phyloP scores from a whole-genome alignment of 2,113 vertebrate genomes.

The Cygnus atratus region DNA sequence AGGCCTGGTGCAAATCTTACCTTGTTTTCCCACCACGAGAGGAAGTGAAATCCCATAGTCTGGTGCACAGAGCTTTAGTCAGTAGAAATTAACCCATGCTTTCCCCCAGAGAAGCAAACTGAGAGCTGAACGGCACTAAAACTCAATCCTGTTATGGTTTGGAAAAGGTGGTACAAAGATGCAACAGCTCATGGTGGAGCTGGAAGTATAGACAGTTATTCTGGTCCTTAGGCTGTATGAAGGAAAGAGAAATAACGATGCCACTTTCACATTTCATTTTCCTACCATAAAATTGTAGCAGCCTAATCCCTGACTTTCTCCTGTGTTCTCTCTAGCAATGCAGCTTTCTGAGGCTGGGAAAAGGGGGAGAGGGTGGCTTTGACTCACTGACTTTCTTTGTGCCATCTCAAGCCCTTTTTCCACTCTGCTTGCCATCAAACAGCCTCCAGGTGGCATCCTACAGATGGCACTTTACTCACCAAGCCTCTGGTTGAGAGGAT shows the following conservation, averaged over 20 bases:
- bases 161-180: not conserved
- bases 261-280: not conserved
- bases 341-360: not conserved
- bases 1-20: not conserved
- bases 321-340: not conserved
- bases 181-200: not conserved
- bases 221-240: not conserved
- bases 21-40: not conserved
- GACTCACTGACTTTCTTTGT: not conserved
- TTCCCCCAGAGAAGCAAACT: not conserved
- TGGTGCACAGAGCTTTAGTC: not conserved
- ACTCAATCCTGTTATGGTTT: not conserved
- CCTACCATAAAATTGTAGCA: not conserved
- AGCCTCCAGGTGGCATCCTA: not conserved
- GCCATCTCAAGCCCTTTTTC: not conserved
- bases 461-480: not conserved
- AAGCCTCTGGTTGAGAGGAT: not conserved
- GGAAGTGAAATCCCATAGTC: not conserved
- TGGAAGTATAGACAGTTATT: not conserved
- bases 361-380: not conserved
- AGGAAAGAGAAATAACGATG: not conserved
- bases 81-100: not conserved
- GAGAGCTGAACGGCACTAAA: not conserved
- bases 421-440: not conserved
- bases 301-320: not conserved